Base-by-base conservation (phyloP, 2,888 invertebrate species). In the Erannis defoliaria region DNA sequence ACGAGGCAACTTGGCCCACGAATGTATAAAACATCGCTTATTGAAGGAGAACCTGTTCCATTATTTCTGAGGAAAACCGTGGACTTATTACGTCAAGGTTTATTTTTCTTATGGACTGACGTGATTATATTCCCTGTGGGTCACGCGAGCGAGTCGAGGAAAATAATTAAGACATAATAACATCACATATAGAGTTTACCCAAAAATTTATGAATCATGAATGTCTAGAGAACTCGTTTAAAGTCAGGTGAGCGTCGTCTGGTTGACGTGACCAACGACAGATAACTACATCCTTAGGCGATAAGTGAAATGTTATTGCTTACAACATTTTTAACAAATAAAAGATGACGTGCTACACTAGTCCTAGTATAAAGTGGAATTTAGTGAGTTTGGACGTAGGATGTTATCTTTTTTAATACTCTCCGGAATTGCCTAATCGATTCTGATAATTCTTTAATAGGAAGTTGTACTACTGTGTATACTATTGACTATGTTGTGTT, bases 261-360 rank as follows among this genome's bases (percentile, higher is more conserved):
- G 49, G 37, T 51, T 65, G 70, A 78, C 72, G 72, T 76, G 76
- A 72, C 68, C 46, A 57, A 59, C 31, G 43, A 51, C 68, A 70
- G 55, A 72, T 71, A 64, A 37, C 31, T 43, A 51, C 51, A 54
- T 45, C 43, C 40, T 40, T 6, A 29, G 45, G 42, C 21, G 55
- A 53, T 49, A 49, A 55, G 9, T 46, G 14, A 53, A 31, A 45
- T n/a, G 29, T 35, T 51, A 53, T 40, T 12, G 40, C 38, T 46
- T 46, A 35, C 42, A 16, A 55, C 53, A 46, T 48, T 8, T 45
- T 26, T 19, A 23, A 37, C 51, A 49, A 43, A 51, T 16, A 33
- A 16, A 37, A 48, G 37, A 33, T 62, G 38, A 55, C 54, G 48
- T 37, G 29, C 29, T 50, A 10, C 14, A 19, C 26, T 5, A 26